Evolutionary conservation across 2,113 vertebrate genomes (phyloP), one percentile per base, ranked within the genome.

Genomic region (Pitta sordida): DNA sequence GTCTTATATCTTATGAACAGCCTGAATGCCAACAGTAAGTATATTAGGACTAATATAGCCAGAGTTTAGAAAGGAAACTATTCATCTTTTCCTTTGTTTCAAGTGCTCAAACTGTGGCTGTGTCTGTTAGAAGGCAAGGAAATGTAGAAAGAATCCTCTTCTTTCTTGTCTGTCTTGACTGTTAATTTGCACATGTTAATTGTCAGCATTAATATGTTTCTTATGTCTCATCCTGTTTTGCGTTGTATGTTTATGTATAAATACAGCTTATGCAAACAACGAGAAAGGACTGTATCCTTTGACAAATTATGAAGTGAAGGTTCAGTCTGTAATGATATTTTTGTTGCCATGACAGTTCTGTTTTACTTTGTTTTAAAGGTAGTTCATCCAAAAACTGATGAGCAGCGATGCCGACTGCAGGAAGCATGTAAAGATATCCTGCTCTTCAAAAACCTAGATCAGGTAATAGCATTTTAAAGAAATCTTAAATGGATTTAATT

Each of bases 381-480:
- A 91, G 98, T 99, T 94, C 98, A 99, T 96, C 99, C 99, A 70
- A 99, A 99, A 98, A 99, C 99, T 96, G 99, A 99, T 69, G 98
- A 98, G 62, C 99, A 99, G 95, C 98, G 99, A 97, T 98, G 98
- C 97, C 98, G 99, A 96, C 98, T 99, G 96, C 99, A 99, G 96
- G 99, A 99, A 92, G 98, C 99, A 68, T 99, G 99, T 95, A 98
- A 98, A 98, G 99, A 99, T 97, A 99, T 99, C 94, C 97, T 99
- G 36, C 97, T 99, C 85, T 99, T 99, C 97, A 99, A 99, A 98
- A 99, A 98, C 95, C 98, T 99, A 75, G 99, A 99, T 95, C 99
- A 99, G 98, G 99, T 99, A 98, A 94, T 56, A 46, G 7, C 13
- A 51, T 39, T 92, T 78, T 65, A 69, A 67, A 43, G 55, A 70